phyloP scores from a whole-genome alignment of 2,113 vertebrate genomes.

The Aspidoscelis tigris region DNA sequence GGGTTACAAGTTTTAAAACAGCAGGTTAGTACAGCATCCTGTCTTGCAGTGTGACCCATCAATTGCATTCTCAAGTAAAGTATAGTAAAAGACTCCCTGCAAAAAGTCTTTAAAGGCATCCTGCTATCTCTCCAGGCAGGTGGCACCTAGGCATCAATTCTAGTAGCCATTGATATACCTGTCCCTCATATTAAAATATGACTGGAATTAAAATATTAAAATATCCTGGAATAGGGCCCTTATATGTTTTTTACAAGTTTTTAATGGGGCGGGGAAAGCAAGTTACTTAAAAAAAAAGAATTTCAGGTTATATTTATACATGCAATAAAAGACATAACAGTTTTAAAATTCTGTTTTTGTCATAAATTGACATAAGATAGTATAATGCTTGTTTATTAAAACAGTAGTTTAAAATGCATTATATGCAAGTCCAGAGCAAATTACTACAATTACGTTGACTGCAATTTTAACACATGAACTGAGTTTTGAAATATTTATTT shows the following conservation, averaged over 20 bases:
- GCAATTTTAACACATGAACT: background rate
- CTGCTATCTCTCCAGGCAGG: no score
- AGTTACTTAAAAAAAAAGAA: background rate
- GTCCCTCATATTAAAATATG: no score
- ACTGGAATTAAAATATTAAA: no score
- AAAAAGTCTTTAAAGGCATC: no score
- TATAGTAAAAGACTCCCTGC: no score
- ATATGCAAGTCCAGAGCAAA: constrained; percentile 40
- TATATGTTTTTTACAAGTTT: constrained; percentile 15
- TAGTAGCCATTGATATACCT: no score
- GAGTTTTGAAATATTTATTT: background rate
- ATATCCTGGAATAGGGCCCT: no score
- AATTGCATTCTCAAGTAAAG: no score
- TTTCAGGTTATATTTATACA: background rate
- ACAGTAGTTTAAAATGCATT: background rate
- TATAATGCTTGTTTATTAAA: background rate
- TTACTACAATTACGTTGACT: background rate
- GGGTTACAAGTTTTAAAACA: no score
- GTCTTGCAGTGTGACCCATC: no score
- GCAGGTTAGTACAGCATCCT: no score
- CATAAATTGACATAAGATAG: background rate
- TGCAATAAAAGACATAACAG: background rate
- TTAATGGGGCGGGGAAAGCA: background rate
- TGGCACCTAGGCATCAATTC: no score
- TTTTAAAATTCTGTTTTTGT: background rate